Base-by-base conservation (phyloP, 1,140 invertebrate genomes). In the Anoplolepis gracilipes region DNA sequence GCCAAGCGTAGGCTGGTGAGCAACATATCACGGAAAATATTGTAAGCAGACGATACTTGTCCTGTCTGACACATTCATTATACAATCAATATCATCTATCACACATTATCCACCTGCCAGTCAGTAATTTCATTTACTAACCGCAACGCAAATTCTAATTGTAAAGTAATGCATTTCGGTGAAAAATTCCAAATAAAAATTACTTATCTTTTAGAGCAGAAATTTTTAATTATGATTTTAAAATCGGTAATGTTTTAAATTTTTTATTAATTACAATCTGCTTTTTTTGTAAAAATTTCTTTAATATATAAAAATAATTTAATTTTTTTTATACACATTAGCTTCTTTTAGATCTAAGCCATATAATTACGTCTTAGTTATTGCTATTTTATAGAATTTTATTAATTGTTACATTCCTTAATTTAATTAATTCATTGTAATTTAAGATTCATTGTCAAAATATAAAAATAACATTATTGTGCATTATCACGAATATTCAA, bases 1-100 rank as follows among this genome's bases (percentile, higher is more conserved):
- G 25, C 10, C 7, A 7, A 59, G 57, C 36, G 30, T 70, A 28
- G 19, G 19, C 25, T 36, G n/a, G 25, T 36, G 78, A 70, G 13
- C 16, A 39, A 72, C 46, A 33, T 59, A 69, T 73, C 67, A 53
- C 39, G 42, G 67, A 82, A 82, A 82, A 61, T 73, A 72, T 59
- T 33, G 39, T 73, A 73, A 82, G 55, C 65, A 28, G 33, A 57
- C 7, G 25, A 72, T 42, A 36, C 78, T 39, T 59, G 39, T 72
- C 10, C 19, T 11, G 33, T 42, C 11, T 4, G 30, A 82, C 13
- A 49, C 4, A 49, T 49, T 46, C n/a, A 42, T 72, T 69, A 16
- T 39, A 69, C 16, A 55, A 79, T 33, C 1, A 69, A 69, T 79
- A 69, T 33, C 57, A 81, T 25, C 22, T 79, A 57, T n/a, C 22